Evolutionary conservation across 1,140 invertebrate genomes (phyloP).

Genomic region (Belonocnema kinseyi): DNA sequence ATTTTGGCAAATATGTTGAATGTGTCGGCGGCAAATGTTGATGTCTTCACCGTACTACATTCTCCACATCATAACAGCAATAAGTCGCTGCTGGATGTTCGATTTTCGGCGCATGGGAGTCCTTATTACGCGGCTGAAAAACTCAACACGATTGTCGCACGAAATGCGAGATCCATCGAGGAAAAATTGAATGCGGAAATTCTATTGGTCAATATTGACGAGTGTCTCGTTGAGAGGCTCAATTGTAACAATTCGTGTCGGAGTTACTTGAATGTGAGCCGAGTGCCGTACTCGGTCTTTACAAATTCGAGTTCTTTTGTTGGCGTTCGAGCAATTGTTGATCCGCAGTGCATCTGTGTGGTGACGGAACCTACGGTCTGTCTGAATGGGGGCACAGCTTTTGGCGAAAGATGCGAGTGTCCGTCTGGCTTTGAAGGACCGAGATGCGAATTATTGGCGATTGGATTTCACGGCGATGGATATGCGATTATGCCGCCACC

Average conservation of each 20-base stretch:
- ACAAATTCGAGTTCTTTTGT: slow-evolving; percentile 94
- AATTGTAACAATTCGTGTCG: slow-evolving; percentile 84
- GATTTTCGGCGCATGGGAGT: slow-evolving; percentile 94
- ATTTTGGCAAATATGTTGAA: slow-evolving; percentile 85
- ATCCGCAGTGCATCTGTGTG: slow-evolving; percentile 85
- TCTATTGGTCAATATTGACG: slow-evolving; percentile 90
- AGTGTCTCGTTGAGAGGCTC: slow-evolving; percentile 86
- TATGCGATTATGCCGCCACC: slow-evolving; percentile 91
- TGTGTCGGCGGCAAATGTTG: slow-evolving; percentile 87
- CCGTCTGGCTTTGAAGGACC: slow-evolving; percentile 87
- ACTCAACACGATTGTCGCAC: slow-evolving; percentile 86
- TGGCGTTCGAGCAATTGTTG: slow-evolving; percentile 87
- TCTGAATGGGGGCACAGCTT: slow-evolving; percentile 83
- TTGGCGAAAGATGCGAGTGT: slow-evolving; percentile 81
- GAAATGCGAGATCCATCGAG: slow-evolving; percentile 82
- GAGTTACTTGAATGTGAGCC: slow-evolving; percentile 83
- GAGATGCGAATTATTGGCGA: slow-evolving; percentile 90
- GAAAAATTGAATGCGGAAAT: slow-evolving; percentile 83
- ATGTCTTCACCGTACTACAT: slow-evolving; percentile 92
- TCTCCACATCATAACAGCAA: slow-evolving; percentile 81
- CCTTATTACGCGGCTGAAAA: slow-evolving; percentile 92
- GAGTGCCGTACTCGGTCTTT: slow-evolving; percentile 86
- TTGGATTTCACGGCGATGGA: slow-evolving; percentile 90
- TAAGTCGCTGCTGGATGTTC: slow-evolving; percentile 83
- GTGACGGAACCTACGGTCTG: slow-evolving; percentile 77